These are phyloP conservation scores for Speoplatyrhinus poulsoni DNA, from an alignment of 2,113 vertebrate genomes.

Conservation along the genomic window DNA sequence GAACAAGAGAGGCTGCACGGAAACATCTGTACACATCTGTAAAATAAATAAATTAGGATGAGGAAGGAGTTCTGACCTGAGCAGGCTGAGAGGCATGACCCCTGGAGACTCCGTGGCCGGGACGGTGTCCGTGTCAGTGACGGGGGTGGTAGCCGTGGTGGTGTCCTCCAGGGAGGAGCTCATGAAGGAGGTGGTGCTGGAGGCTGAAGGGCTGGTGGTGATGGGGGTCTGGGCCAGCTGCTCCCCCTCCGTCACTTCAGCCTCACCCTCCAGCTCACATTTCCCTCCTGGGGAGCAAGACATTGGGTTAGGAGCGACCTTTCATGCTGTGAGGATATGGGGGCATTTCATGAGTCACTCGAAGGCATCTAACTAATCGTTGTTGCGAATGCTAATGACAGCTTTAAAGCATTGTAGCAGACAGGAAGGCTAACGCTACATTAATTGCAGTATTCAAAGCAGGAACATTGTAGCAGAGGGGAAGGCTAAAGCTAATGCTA, in stretches of 20 bases:
- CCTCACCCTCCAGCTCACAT: constrained; percentile 84
- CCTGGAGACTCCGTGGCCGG: constrained; percentile 94
- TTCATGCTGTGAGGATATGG: too few relatives aligned
- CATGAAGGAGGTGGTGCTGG: constrained; percentile 98
- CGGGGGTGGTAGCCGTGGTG: constrained; percentile 95
- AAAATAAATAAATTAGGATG: not conserved
- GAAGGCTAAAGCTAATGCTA: too few relatives aligned
- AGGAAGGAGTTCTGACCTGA: constrained; percentile 77
- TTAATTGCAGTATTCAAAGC: too few relatives aligned
- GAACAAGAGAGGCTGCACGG: too few relatives aligned
- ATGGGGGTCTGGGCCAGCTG: constrained; percentile 92
- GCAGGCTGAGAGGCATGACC: constrained; percentile 96
- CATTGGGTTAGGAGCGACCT: too few relatives aligned
- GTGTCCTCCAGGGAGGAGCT: constrained; percentile 98
- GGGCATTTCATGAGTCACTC: too few relatives aligned
- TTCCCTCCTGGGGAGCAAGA: constrained; percentile 66
- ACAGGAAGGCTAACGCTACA: too few relatives aligned
- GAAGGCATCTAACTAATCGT: too few relatives aligned
- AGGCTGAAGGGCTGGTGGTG: constrained; percentile 96
- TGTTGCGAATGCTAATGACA: too few relatives aligned
- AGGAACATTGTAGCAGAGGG: too few relatives aligned
- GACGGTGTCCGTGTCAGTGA: constrained; percentile 94
- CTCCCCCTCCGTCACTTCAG: constrained; percentile 81
- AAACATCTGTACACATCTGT: too few relatives aligned
- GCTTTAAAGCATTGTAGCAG: too few relatives aligned